These are phyloP conservation scores for Onthophagus taurus DNA, from an alignment of 1,140 invertebrate genomes.

Conservation along the genomic window DNA sequence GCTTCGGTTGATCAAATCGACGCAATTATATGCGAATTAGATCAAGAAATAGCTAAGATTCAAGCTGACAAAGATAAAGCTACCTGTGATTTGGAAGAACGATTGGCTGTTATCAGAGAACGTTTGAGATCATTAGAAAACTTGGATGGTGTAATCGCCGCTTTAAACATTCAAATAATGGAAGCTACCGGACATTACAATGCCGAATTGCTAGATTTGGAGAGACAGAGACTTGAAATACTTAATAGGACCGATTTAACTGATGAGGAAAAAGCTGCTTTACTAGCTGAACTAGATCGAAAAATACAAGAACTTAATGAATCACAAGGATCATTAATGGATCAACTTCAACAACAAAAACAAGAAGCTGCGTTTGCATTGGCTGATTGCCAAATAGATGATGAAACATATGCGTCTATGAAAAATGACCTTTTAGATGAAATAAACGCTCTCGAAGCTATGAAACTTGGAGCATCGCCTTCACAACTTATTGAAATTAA, in stretches of 20 bases:
- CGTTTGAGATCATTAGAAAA: constrained; percentile 6
- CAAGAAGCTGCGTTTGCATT: background rate
- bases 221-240: constrained; percentile 2
- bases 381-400: background rate
- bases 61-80: background rate
- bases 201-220: constrained; percentile 2
- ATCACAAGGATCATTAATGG: constrained; percentile 2
- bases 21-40: background rate
- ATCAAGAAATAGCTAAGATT: background rate
- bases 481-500: constrained; percentile 3
- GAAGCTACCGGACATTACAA: constrained; percentile 7
- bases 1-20: background rate
- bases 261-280: constrained; percentile 1
- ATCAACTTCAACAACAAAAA: too few relatives aligned
- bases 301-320: constrained; percentile 8
- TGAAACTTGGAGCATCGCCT: constrained; percentile 1
- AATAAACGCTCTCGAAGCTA: constrained; percentile 3
- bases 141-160: constrained; percentile 13
- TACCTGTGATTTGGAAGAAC: background rate
- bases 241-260: constrained; percentile 7
- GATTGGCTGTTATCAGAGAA: background rate
- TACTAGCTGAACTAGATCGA: constrained; percentile 9
- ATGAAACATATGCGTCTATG: background rate
- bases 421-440: background rate
- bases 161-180: constrained; percentile 14